Percentiles rank a stretch among this genome's conserved stretches.
These are phyloP conservation scores for Ectemnius continuus DNA, from an alignment of 2,888 invertebrate genomes.

Conservation along the genomic window DNA sequence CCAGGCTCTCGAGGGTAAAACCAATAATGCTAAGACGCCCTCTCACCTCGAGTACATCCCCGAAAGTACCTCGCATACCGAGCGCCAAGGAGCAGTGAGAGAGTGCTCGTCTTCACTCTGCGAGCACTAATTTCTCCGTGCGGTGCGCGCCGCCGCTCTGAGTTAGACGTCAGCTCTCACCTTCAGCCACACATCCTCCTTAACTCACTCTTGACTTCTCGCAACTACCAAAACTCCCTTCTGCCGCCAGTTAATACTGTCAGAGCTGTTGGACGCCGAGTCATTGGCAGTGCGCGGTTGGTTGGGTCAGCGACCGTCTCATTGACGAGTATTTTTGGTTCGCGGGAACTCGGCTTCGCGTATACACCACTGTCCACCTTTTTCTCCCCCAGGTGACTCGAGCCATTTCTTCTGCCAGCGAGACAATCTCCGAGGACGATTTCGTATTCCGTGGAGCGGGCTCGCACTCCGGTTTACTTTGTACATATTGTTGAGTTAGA, in stretches of 20 bases:
- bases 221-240: neutral
- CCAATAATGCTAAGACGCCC: conserved; percentile 76
- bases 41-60: conserved; percentile 49
- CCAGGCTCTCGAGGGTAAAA: conserved; percentile 68
- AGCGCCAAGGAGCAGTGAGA: conserved; percentile 56
- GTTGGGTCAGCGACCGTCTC: too few relatives aligned
- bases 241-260: neutral
- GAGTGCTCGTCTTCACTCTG: conserved; percentile 30
- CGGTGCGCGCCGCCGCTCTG: conserved; percentile 54
- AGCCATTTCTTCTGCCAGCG: neutral
- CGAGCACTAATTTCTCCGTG: conserved; percentile 74
- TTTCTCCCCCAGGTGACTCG: neutral
- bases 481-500: conserved; percentile 35
- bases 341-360: too few relatives aligned
- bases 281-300: too few relatives aligned
- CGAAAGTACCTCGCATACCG: conserved; percentile 70
- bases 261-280: too few relatives aligned
- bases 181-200: conserved; percentile 22
- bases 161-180: conserved; percentile 74
- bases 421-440: neutral
- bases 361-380: too few relatives aligned
- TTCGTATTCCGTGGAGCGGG: neutral
- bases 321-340: too few relatives aligned
- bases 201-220: conserved; percentile 19
- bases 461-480: neutral